Evolutionary conservation across 2,888 invertebrate species (phyloP).

Genomic region (Lysandra bellargus): DNA sequence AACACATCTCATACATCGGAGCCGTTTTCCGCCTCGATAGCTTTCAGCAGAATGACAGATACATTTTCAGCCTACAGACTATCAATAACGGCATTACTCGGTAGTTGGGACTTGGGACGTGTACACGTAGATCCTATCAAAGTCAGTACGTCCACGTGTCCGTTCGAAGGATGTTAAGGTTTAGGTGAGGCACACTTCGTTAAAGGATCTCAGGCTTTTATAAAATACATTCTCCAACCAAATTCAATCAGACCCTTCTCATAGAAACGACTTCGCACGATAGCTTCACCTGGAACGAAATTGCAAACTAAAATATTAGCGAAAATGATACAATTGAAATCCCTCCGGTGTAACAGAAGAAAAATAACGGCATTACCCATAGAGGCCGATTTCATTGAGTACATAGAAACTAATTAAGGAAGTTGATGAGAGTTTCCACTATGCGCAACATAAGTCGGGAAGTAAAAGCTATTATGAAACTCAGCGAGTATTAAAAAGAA

Average conservation of each 20-base stretch:
- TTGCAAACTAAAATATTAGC: not conserved
- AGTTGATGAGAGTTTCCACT: conserved; percentile 10
- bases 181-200: not conserved
- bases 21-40: conserved; percentile 15
- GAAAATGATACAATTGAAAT: not conserved
- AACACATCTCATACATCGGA: not conserved
- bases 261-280: not conserved
- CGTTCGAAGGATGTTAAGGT: not conserved
- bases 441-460: conserved; percentile 16
- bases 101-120: not conserved
- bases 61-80: conserved; percentile 1
- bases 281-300: not conserved
- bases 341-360: not conserved
- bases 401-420: conserved; percentile 12
- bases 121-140: conserved; percentile 4
- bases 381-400: not conserved
- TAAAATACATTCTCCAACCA: not conserved
- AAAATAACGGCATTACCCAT: not conserved
- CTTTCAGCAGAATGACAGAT: conserved; percentile 7
- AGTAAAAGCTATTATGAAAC: conserved; percentile 22
- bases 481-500: conserved; percentile 13
- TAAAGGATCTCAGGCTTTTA: not conserved
- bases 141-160: not conserved
- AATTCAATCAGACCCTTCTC: not conserved
- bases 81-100: conserved; percentile 4